Conservation (phyloP, 2,113 vertebrate genomes). For the Bucco capensis region DNA sequence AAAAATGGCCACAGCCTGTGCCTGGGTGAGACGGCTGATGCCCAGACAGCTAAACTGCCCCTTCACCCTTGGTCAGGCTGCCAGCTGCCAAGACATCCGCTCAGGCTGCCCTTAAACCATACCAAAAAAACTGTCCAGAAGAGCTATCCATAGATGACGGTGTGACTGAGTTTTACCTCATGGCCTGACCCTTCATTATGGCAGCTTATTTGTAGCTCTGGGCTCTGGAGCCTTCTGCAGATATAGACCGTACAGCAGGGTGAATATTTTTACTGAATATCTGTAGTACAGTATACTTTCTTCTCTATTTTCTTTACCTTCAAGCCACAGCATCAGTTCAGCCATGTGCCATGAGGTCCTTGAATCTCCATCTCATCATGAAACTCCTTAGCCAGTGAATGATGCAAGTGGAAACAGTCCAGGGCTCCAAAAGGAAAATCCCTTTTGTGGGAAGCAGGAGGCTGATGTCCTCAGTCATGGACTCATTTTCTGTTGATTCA, state of each 20-base stretch:
- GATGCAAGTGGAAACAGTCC: neutral
- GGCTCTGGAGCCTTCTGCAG: neutral
- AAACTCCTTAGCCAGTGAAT: neutral
- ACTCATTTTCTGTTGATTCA: conserved; percentile 27
- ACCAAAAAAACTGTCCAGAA: neutral
- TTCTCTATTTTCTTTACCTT: neutral
- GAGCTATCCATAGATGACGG: neutral
- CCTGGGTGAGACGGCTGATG: neutral
- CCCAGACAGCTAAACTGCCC: neutral
- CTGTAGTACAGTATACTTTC: neutral
- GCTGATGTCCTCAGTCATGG: neutral
- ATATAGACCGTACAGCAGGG: neutral
- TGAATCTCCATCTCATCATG: neutral
- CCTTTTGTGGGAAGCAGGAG: neutral
- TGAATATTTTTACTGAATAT: neutral
- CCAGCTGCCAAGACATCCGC: neutral
- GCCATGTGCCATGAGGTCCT: rapidly evolving
- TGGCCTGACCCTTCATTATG: neutral
- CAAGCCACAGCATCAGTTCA: neutral
- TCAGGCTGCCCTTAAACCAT: neutral
- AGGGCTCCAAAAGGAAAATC: neutral
- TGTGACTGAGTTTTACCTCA: neutral
- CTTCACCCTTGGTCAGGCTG: neutral
- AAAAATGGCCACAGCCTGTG: neutral
- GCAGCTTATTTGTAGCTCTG: neutral